phyloP scores from a whole-genome alignment of 2,113 vertebrate genomes.

The Upupa epops region DNA sequence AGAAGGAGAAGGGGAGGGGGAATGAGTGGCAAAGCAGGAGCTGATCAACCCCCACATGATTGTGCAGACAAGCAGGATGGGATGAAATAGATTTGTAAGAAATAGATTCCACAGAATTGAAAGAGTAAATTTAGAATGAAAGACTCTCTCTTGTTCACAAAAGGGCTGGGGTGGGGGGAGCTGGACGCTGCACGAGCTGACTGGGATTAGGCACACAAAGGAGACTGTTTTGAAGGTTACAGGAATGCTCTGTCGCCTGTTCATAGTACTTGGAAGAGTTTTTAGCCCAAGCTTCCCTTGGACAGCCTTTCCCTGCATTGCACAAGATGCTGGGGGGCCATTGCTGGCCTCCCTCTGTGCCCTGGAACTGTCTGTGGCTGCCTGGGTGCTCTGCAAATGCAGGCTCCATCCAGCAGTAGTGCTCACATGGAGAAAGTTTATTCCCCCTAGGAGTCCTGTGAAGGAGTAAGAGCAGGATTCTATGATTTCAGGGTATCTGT shows the following conservation, averaged over 20 bases:
- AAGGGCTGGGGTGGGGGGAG: not conserved
- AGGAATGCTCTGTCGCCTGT: not conserved
- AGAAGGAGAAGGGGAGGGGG: too few relatives aligned
- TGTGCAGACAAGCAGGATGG: not conserved
- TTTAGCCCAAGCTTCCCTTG: not conserved
- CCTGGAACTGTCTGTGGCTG: not conserved
- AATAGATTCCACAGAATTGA: not conserved
- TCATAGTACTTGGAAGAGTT: not conserved
- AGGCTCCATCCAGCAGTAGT: not conserved
- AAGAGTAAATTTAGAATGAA: not conserved
- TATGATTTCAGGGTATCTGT: not conserved
- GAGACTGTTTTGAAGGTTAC: not conserved
- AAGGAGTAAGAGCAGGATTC: not conserved
- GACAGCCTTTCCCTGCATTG: not conserved
- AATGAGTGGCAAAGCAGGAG: not conserved
- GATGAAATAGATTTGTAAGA: too few relatives aligned
- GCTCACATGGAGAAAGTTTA: not conserved
- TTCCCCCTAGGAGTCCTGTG: not conserved
- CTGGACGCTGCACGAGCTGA: not conserved
- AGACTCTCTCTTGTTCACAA: not conserved
- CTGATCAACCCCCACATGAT: not conserved
- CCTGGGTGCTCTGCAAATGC: not conserved
- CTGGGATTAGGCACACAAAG: not conserved
- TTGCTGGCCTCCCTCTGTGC: not conserved
- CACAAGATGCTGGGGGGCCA: not conserved